Conservation (phyloP, 2,888 invertebrate genomes). For the Drosophila prostipennis region DNA sequence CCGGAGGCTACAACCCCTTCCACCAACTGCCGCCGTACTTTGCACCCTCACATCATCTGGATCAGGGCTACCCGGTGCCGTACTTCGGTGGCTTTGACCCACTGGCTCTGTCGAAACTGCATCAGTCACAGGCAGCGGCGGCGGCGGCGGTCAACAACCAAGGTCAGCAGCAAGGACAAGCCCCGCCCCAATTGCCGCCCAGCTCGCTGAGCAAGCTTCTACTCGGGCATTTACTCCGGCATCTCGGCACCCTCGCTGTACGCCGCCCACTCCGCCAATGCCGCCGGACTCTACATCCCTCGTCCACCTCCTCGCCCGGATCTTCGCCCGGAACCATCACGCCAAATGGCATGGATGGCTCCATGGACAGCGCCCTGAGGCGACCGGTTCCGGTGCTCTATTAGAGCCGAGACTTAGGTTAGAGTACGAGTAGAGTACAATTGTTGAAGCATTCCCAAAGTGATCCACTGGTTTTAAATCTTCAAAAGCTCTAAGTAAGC, state of each 20-base stretch:
- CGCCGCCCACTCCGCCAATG: conserved; percentile 83
- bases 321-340: conserved; percentile 84
- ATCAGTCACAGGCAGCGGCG: conserved; percentile 82
- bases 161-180: conserved; percentile 79
- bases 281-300: conserved; percentile 84
- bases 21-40: conserved; percentile 90
- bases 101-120: conserved; percentile 83
- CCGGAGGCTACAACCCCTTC: conserved; percentile 86
- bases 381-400: conserved; percentile 84
- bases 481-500: conserved; percentile 75
- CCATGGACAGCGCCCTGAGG: conserved; percentile 82
- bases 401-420: conserved; percentile 58
- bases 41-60: conserved; percentile 89
- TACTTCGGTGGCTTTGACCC: conserved; percentile 84
- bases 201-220: conserved; percentile 84
- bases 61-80: conserved; percentile 85
- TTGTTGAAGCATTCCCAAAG: conserved; percentile 76
- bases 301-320: conserved; percentile 84
- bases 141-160: conserved; percentile 82
- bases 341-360: conserved; percentile 82
- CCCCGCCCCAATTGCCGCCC: conserved; percentile 82
- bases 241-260: conserved; percentile 83
- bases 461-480: conserved; percentile 80
- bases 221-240: conserved; percentile 84
- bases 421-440: conserved; percentile 75